Evolutionary conservation across 2,888 invertebrate genomes (phyloP).

Genomic region (Pseudococcus viburni): DNA sequence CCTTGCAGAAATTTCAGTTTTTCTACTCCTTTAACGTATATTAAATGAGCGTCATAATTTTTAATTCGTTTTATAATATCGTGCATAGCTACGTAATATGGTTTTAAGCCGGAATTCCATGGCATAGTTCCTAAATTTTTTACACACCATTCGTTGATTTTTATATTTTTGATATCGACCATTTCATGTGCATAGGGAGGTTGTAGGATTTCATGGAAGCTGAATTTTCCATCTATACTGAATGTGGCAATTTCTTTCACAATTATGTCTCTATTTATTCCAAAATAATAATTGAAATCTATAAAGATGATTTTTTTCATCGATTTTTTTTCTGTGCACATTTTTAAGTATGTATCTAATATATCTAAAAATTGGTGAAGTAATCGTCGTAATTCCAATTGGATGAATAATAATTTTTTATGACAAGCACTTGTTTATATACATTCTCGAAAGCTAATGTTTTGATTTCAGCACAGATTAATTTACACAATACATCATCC

Average conservation of each 20-base stretch:
- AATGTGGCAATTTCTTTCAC: neutral
- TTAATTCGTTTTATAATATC: neutral
- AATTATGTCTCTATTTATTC: neutral
- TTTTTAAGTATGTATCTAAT: too few relatives aligned
- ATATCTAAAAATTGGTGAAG: too few relatives aligned
- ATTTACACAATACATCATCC: too few relatives aligned
- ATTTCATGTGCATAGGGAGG: neutral
- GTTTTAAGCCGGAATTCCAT: neutral
- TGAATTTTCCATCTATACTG: neutral
- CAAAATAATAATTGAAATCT: neutral
- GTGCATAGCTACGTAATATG: neutral
- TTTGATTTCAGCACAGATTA: too few relatives aligned
- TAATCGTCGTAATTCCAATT: too few relatives aligned
- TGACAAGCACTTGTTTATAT: too few relatives aligned
- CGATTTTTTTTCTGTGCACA: too few relatives aligned
- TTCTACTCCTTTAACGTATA: neutral
- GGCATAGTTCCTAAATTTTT: neutral
- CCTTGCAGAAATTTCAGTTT: neutral
- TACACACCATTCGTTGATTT: neutral
- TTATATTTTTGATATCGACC: neutral
- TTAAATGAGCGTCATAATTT: neutral
- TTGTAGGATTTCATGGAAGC: neutral
- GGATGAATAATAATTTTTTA: too few relatives aligned
- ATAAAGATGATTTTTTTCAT: neutral
- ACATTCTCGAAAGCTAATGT: too few relatives aligned